These are phyloP conservation scores for Drosophila nigricruria DNA, from an alignment of 2,888 invertebrate species.

Conservation along the genomic window DNA sequence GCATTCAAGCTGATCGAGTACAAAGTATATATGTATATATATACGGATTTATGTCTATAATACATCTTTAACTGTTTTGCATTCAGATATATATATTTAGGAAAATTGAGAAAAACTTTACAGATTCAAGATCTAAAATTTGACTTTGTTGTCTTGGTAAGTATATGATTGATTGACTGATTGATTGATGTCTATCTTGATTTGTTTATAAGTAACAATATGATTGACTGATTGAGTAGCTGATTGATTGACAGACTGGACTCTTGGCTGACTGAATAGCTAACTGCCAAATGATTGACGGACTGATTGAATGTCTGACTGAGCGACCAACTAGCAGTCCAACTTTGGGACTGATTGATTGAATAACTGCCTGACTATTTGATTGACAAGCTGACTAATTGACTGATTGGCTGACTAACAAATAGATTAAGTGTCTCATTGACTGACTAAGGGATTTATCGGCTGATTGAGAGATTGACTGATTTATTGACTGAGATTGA, in stretches of 20 bases:
- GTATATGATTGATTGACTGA: not conserved
- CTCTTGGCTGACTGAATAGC: not conserved
- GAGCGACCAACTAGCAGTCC: too few species aligned
- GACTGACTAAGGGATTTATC: not conserved
- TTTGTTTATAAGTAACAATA: not conserved
- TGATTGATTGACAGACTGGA: not conserved
- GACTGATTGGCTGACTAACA: not conserved
- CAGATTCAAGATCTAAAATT: not conserved
- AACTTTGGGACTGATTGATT: not conserved
- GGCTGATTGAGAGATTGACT: not conserved
- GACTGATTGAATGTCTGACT: not conserved
- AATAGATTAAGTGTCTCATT: too few species aligned
- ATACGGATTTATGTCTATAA: not conserved
- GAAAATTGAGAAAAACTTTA: not conserved
- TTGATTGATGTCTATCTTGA: not conserved
- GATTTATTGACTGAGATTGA: not conserved
- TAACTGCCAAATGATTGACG: too few species aligned
- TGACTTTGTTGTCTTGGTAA: not conserved
- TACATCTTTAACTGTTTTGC: not conserved
- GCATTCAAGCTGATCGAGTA: constrained; percentile 13
- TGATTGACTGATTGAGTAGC: not conserved
- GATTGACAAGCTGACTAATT: not conserved
- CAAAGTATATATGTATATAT: not conserved
- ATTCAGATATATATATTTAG: not conserved
- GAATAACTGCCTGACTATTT: not conserved